Conservation (phyloP, 2,797 vertebrate species). For the Macrochelys suwanniensis region DNA sequence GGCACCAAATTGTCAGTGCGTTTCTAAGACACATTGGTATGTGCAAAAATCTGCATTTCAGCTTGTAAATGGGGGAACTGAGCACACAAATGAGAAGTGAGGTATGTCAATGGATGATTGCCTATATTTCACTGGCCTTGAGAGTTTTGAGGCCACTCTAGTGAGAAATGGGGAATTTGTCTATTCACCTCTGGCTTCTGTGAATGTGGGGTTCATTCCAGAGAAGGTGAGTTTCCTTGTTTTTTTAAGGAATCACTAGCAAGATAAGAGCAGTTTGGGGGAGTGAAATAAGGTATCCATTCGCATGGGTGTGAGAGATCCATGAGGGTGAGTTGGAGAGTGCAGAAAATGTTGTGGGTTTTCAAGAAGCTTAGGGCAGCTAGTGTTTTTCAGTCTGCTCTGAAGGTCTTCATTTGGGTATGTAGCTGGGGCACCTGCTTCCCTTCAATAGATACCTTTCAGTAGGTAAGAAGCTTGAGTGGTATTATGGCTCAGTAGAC, state of each 20-base stretch:
- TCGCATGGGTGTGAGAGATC: fast-evolving
- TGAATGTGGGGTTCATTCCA: not conserved
- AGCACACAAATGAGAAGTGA: not conserved
- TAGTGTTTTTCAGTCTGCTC: not conserved
- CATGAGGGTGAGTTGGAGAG: not conserved
- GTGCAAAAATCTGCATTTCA: not conserved
- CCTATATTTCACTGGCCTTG: not conserved
- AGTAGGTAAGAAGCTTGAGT: fast-evolving
- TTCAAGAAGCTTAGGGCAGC: not conserved
- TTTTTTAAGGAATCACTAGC: not conserved
- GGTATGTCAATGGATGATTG: not conserved
- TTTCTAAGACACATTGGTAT: slow-evolving; percentile 43
- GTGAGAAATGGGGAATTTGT: not conserved
- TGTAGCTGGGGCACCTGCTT: not conserved
- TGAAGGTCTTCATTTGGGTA: not conserved
- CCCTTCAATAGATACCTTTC: not conserved
- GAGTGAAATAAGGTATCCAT: not conserved
- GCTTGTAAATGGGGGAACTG: not conserved
- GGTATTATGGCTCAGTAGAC: not conserved
- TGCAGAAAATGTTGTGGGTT: fast-evolving
- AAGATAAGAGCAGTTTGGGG: not conserved
- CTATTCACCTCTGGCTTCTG: not conserved
- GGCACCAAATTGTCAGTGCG: slow-evolving; percentile 48
- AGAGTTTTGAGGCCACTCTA: fast-evolving
- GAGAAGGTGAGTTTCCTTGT: not conserved